These are phyloP conservation scores for Indri indri DNA, from an alignment of 2,113 vertebrate genomes.

Conservation along the genomic window DNA sequence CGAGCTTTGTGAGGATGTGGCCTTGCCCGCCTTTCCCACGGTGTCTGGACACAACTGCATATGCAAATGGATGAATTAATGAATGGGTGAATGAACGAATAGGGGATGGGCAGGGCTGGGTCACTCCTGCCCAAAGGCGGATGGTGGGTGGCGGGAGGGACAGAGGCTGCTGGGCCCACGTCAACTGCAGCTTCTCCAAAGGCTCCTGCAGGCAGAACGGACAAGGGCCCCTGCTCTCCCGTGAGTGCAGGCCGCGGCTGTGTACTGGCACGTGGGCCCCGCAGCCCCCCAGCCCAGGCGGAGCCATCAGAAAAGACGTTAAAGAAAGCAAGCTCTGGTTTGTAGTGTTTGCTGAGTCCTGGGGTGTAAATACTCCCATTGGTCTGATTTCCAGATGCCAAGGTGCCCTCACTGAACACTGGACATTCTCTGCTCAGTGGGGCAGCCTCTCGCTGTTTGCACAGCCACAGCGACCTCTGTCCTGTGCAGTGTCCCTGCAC, in stretches of 20 bases:
- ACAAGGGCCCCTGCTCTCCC: not conserved
- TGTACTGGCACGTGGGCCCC: not conserved
- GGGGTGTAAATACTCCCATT: too few species aligned
- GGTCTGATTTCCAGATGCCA: not conserved
- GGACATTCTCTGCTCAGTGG: not conserved
- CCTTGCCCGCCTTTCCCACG: not conserved
- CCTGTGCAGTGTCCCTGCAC: rapidly evolving
- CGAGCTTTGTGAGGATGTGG: too few species aligned
- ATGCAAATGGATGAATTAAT: not conserved
- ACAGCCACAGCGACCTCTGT: not conserved
- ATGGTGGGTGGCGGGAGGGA: too few species aligned
- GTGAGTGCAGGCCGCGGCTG: not conserved
- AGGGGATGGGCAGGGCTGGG: not conserved
- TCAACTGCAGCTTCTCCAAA: not conserved
- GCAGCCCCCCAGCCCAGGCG: too few species aligned
- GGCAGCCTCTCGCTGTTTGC: not conserved
- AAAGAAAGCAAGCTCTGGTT: not conserved
- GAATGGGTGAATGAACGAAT: not conserved
- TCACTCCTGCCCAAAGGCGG: not conserved
- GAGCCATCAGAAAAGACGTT: not conserved
- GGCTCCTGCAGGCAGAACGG: not conserved
- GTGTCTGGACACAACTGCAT: not conserved
- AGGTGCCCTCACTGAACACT: not conserved
- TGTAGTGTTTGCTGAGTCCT: too few species aligned
- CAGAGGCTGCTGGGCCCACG: too few species aligned